Evolutionary conservation across 1,140 invertebrate species (phyloP), one percentile per base, ranked within the genome.

Genomic region (Polyergus mexicanus): DNA sequence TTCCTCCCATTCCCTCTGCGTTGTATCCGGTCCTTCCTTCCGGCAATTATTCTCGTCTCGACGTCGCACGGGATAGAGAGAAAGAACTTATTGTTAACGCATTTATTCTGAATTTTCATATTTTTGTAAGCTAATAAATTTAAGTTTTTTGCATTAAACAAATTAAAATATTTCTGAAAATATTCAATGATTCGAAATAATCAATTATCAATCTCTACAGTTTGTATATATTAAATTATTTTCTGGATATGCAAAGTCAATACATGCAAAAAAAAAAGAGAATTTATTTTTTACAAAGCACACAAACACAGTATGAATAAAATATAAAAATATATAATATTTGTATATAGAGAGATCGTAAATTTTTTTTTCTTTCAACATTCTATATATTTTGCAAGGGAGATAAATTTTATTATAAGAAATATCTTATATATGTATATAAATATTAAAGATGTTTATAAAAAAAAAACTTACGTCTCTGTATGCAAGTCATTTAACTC

Each of bases 31-130:
- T 76, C 76, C 80, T 89, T 88, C 86, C 84, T 90, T 89, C 86
- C 78, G 86, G 86, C 89, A 91, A 90, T 91, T 91, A 91, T 74
- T 89, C 88, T 80, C 80, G 88, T 90, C 89, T 84, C 89, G 85
- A 85, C 88, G 81, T 90, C 89, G 80, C 63, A 41, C 47, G 63
- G 6, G 10, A 51, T 16, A 51, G 47, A 51, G 47, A 51, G 47
- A 51, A 1, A 51, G 8, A 11, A 10, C n/a, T n/a, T n/a, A n/a
- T n/a, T n/a, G 5, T 83, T 83, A 72, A 60, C 28, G 38, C 38
- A 54, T 47, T 81, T 78, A 81, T 44, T 68, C 54, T 38, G 2
- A 13, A 68, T 13, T 25, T 13, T 44, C 2, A 47, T 32, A 56
- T 41, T 32, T 58, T 71, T 25, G 16, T 28, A 22, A 4, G n/a